Percentiles rank a stretch among this genome's conserved stretches.
Conservation (phyloP, 2,888 invertebrate genomes). For the Dicycla oo region DNA sequence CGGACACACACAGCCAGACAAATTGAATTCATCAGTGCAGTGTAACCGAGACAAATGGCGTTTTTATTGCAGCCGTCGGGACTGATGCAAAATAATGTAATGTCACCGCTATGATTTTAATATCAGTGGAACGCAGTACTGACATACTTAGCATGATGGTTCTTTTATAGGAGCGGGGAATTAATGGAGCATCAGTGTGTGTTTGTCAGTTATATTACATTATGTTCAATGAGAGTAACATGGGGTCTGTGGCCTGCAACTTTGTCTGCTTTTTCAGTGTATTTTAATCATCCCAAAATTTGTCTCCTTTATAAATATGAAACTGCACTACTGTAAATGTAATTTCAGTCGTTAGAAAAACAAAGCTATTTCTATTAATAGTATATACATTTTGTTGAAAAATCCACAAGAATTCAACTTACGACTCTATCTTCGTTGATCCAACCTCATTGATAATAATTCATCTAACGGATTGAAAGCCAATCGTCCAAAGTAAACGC, state of each 20-base stretch:
- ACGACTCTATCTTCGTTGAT: neutral
- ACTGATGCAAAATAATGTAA: slow-evolving; percentile 65
- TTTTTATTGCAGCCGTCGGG: slow-evolving; percentile 71
- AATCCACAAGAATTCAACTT: neutral
- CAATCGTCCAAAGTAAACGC: slow-evolving; percentile 25
- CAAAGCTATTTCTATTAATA: neutral
- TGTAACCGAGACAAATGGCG: slow-evolving; percentile 73
- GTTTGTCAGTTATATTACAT: slow-evolving; percentile 17
- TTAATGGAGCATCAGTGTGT: slow-evolving; percentile 37
- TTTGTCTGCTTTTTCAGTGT: neutral
- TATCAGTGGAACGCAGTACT: slow-evolving; percentile 44
- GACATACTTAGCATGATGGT: slow-evolving; percentile 49
- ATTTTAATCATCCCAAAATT: neutral
- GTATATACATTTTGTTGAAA: neutral
- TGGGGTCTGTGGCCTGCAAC: neutral
- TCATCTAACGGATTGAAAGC: slow-evolving; percentile 26
- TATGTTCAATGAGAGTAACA: slow-evolving; percentile 14
- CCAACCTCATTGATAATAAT: slow-evolving; percentile 26
- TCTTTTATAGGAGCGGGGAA: slow-evolving; percentile 21
- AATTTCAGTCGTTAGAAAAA: neutral
- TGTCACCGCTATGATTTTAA: slow-evolving; percentile 63
- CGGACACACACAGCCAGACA: slow-evolving; percentile 52
- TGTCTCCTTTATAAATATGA: neutral
- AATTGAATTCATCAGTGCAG: slow-evolving; percentile 60
- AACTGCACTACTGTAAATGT: neutral